Percentiles rank a stretch among this genome's conserved stretches.
These are phyloP conservation scores for Hemibagrus guttatus DNA, from an alignment of 2,797 vertebrate genomes.

Conservation along the genomic window DNA sequence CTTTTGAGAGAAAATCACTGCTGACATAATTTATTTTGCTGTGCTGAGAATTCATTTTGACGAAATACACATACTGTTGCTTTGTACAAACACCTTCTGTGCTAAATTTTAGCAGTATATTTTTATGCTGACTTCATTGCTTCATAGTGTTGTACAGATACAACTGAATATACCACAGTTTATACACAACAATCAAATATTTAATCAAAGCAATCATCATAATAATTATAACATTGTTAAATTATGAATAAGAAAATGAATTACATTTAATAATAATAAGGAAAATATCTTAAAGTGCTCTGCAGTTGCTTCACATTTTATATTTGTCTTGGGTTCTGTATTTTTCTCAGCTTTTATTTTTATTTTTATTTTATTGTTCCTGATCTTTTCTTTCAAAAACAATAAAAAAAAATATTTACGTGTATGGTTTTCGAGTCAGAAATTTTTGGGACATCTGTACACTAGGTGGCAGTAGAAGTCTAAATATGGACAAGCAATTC, in stretches of 20 bases:
- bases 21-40: not conserved
- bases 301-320: not conserved
- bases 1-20: not conserved
- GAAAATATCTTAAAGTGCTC: not conserved
- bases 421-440: not conserved
- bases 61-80: not conserved
- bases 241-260: not conserved
- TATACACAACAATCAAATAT: not conserved
- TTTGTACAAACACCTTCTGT: not conserved
- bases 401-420: not conserved
- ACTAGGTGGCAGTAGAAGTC: conserved; percentile 15
- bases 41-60: not conserved
- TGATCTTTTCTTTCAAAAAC: not conserved
- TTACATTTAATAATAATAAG: no score
- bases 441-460: not conserved
- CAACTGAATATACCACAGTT: not conserved
- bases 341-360: not conserved
- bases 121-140: not conserved
- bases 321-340: not conserved
- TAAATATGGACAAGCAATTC: not conserved
- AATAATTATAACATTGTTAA: no score
- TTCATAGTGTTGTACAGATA: not conserved
- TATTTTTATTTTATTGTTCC: not conserved
- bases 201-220: not conserved
- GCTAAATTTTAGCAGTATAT: not conserved